Evolutionary conservation across 2,113 vertebrate genomes (phyloP).

Genomic region (Patagioenas fasciata): DNA sequence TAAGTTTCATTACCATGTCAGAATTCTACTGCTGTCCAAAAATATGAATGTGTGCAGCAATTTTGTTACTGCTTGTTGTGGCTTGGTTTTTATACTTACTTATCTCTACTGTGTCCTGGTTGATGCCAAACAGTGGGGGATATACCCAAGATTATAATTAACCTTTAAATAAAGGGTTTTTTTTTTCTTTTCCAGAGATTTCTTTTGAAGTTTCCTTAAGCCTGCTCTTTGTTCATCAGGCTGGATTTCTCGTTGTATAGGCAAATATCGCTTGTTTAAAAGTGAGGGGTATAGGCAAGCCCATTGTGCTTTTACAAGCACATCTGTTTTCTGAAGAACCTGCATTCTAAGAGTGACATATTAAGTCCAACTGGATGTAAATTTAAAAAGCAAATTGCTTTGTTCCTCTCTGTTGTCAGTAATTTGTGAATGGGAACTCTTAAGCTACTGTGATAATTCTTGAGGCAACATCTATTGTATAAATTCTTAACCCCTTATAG

Average conservation of each 20-base stretch:
- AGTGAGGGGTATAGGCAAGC: not conserved
- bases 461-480: not conserved
- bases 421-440: not conserved
- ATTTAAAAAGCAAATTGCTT: not conserved
- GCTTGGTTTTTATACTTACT: conserved; percentile 30
- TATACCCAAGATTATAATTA: not conserved
- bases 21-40: not conserved
- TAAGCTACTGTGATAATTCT: not conserved
- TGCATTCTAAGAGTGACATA: not conserved
- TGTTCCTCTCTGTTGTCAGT: not conserved
- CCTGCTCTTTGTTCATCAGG: not conserved
- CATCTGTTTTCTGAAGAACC: not conserved
- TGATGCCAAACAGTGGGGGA: not conserved
- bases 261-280: not conserved
- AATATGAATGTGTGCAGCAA: not conserved
- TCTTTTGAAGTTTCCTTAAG: not conserved
- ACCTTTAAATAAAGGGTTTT: conserved; percentile 37
- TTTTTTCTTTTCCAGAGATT: not conserved
- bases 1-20: conserved; percentile 58
- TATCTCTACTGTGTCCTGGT: not conserved
- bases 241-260: not conserved
- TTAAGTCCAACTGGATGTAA: not conserved
- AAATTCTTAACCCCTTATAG: not conserved
- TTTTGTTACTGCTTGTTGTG: not conserved
- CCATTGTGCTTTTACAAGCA: not conserved